These are phyloP conservation scores for Nymphalis polychloros DNA, from an alignment of 2,888 invertebrate species.

Conservation along the genomic window DNA sequence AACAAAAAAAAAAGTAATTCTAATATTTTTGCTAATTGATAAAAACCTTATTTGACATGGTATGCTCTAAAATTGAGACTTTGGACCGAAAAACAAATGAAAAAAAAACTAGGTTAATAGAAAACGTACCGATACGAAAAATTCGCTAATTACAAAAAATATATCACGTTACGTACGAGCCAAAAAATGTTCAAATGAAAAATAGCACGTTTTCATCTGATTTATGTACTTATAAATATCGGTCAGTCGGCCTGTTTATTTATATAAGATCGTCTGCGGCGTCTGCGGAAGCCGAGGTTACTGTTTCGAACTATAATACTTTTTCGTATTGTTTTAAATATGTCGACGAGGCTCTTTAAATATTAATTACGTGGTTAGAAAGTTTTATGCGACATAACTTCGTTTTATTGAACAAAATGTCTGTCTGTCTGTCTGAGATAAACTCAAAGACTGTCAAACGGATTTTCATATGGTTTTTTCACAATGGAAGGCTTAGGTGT, in stretches of 20 bases:
- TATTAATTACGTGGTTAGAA: no score
- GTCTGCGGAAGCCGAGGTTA: not conserved
- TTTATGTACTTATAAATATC: not conserved
- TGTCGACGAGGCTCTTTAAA: no score
- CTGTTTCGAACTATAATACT: not conserved
- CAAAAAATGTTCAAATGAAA: constrained; percentile 1
- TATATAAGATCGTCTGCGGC: not conserved
- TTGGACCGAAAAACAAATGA: not conserved
- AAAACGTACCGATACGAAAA: not conserved
- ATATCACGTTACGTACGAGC: not conserved
- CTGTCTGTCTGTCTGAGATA: no score
- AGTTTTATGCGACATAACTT: no score
- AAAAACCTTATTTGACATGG: no score
- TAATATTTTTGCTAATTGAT: no score
- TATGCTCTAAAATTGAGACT: not conserved
- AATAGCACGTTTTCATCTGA: constrained; percentile 9
- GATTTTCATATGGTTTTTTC: no score
- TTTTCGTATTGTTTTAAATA: not conserved
- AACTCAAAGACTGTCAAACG: no score
- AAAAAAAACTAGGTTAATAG: not conserved
- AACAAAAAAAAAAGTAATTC: no score
- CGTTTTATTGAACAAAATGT: no score
- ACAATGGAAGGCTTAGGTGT: no score
- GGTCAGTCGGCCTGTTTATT: constrained; percentile 4
- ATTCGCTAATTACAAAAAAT: not conserved